Evolutionary conservation across 2,797 vertebrate genomes (phyloP).

Genomic region (Limosa lapponica): DNA sequence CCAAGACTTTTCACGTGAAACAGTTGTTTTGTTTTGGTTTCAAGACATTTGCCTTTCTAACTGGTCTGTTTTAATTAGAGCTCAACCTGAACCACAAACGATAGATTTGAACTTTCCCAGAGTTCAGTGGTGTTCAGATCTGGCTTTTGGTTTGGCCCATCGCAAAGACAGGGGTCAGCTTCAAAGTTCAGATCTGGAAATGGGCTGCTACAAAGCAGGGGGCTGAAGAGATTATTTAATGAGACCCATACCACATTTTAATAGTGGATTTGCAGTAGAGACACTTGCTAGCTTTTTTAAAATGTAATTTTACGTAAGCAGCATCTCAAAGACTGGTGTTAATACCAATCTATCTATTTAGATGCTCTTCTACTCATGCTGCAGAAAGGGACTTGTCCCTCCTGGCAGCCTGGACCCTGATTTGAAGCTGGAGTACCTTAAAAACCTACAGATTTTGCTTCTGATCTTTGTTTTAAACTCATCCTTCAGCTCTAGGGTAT

Average conservation of each 20-base stretch:
- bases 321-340: neutral
- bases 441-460: neutral
- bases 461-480: neutral
- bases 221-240: neutral
- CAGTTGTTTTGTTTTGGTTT: conserved; percentile 63
- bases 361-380: neutral
- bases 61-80: conserved; percentile 66
- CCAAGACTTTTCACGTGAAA: conserved; percentile 59
- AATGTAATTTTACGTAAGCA: neutral
- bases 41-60: conserved; percentile 45
- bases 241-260: neutral
- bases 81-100: conserved; percentile 70
- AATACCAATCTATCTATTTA: neutral
- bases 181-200: conserved; percentile 57
- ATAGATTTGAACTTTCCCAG: conserved; percentile 68
- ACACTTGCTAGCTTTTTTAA: neutral
- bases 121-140: conserved; percentile 67
- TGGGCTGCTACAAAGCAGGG: neutral
- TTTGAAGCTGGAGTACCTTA: neutral
- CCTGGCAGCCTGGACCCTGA: neutral
- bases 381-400: neutral
- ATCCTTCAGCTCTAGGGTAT: neutral
- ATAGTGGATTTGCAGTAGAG: neutral
- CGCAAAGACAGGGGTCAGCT: conserved; percentile 35
- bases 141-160: conserved; percentile 72